These are phyloP conservation scores for Acronicta psi DNA, from an alignment of 2,888 invertebrate genomes.

Conservation along the genomic window DNA sequence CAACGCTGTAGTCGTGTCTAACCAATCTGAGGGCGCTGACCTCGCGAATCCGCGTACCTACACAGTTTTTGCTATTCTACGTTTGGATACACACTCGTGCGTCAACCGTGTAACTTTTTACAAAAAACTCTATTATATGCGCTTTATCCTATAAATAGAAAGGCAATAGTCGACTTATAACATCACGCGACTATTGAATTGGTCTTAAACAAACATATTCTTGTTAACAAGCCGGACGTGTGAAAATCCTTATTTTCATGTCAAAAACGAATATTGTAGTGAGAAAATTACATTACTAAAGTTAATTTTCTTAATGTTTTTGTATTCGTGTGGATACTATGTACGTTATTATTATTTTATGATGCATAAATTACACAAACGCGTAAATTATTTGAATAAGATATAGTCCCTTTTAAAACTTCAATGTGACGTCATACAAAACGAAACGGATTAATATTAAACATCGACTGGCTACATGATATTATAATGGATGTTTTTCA, in stretches of 20 bases:
- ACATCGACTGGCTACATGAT: slow-evolving; percentile 23
- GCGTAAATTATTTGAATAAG: slow-evolving; percentile 41
- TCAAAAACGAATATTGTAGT: slow-evolving; percentile 21
- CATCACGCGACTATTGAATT: slow-evolving; percentile 30
- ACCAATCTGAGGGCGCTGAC: slow-evolving; percentile 80
- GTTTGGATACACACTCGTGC: slow-evolving; percentile 58
- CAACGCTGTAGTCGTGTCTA: slow-evolving; percentile 73
- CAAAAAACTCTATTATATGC: slow-evolving; percentile 45
- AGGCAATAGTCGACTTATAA: slow-evolving; percentile 26
- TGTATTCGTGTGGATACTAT: slow-evolving; percentile 22
- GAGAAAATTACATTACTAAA: slow-evolving; percentile 17
- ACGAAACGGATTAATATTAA: slow-evolving; percentile 33
- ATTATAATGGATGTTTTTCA: slow-evolving; percentile 45
- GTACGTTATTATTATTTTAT: slow-evolving; percentile 27
- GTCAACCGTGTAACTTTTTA: slow-evolving; percentile 57
- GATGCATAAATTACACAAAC: slow-evolving; percentile 30
- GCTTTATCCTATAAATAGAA: slow-evolving; percentile 40
- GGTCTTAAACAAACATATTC: slow-evolving; percentile 22
- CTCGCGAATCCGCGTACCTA: slow-evolving; percentile 79
- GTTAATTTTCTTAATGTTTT: slow-evolving; percentile 19
- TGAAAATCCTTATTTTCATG: slow-evolving; percentile 34
- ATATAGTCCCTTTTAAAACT: slow-evolving; percentile 26
- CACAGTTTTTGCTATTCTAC: slow-evolving; percentile 62
- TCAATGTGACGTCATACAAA: slow-evolving; percentile 16
- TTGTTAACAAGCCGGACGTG: slow-evolving; percentile 39